A percentile compares a stretch with the other conserved stretches of the same genome.
Conservation (phyloP, 2,888 invertebrate genomes). For the Andricus quercusramuli region DNA sequence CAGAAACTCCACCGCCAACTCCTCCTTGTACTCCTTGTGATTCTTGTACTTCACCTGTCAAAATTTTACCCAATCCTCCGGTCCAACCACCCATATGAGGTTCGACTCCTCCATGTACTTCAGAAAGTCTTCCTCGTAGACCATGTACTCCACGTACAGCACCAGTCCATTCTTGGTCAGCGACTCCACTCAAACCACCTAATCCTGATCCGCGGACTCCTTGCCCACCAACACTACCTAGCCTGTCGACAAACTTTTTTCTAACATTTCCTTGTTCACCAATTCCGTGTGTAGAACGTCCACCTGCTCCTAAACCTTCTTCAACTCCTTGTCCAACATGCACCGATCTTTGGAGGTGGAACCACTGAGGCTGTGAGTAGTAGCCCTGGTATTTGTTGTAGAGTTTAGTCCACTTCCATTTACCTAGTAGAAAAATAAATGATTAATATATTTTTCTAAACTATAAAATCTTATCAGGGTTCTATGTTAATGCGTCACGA, state of each 20-base stretch:
- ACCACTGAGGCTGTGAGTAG: conserved; percentile 46
- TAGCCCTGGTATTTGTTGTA: conserved; percentile 57
- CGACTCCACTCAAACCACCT: conserved; percentile 44
- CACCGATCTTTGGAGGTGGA: conserved; percentile 11
- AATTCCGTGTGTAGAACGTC: not conserved
- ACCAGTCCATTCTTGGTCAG: not conserved
- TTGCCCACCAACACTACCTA: conserved; percentile 41
- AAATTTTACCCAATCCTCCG: not conserved
- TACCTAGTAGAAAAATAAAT: conserved; percentile 51
- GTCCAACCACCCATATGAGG: not conserved
- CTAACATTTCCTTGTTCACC: not conserved
- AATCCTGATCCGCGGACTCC: conserved; percentile 52
- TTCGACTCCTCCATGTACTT: not conserved
- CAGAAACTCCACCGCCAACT: not conserved
- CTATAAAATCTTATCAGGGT: not conserved
- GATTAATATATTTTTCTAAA: not conserved
- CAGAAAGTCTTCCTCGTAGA: not conserved
- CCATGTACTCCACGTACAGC: not conserved
- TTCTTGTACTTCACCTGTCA: not conserved
- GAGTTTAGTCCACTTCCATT: conserved; percentile 64
- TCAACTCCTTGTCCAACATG: conserved; percentile 19
- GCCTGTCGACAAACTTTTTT: not conserved
- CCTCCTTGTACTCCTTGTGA: not conserved
- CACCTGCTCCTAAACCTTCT: conserved; percentile 23
- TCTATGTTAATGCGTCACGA: too few relatives aligned